Evolutionary conservation across 2,113 vertebrate genomes (phyloP), one percentile per base, ranked within the genome.

Genomic region (Notarius lentiginosus): DNA sequence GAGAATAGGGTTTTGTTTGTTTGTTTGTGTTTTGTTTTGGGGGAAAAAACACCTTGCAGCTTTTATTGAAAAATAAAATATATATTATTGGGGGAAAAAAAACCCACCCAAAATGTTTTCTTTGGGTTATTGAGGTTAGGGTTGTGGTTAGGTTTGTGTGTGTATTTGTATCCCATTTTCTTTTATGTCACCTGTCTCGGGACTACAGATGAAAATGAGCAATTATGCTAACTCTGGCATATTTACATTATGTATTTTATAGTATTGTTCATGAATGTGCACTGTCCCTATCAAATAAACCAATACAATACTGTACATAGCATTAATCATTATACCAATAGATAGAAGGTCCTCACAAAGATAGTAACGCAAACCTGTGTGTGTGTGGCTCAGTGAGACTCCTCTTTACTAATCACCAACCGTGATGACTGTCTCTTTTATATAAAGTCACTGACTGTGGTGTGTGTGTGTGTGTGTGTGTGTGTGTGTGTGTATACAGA

Each of bases 311-410:
- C n/a, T 53, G 15, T 55, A 7, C 51, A 30, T 27, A 55, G 14
- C 6, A 51, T 51, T 76, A 41, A 41, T 41, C 2, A 41, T 41
- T 41, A 41, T 41, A 41, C 41, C 3, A 41, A 4, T 41, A 41
- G 41, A 53, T 79, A 8, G 8, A 58, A 58, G 15, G 53, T 79
- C 53, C 76, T 79, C 53, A 30, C 17, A 79, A 34, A 15, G 76
- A 58, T 56, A 8, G 75, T 51, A 55, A 55, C 5, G 55, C 75
- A 53, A 7, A n/a, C 5, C 22, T 24, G 20, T 75, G 49, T 86
- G 72, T 86, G 70, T 84, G 84, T 80, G 22, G 82, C 85, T 89
- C 85, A 87, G 88, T 83, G 88, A 83, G 88, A 84, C 85, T 82
- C 75, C 88, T 76, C 68, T 82, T n/a, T 73, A 60, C 79, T 87